Evolutionary conservation across 1,140 invertebrate species (phyloP), one percentile per base, ranked within the genome.

Genomic region (Vanessa atalanta): DNA sequence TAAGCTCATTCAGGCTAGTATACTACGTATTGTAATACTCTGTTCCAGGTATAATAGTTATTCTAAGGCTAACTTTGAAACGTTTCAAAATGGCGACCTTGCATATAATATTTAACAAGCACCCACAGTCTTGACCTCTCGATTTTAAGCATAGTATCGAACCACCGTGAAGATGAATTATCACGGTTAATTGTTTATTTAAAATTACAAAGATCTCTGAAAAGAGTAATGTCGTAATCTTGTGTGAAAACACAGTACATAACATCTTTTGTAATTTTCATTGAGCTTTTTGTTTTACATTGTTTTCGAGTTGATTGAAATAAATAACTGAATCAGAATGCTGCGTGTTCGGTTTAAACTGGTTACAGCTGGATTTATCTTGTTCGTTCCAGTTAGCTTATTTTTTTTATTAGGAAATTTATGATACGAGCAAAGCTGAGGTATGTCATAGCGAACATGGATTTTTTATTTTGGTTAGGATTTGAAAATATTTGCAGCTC

Each of bases 51-150:
- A 31, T 6, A 31, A 31, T 31, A 31, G 26, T 31, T 31, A 31
- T 31, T n/a, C 20, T 55, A 9, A 20, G n/a, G n/a, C 20, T 6
- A 20, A 55, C 6, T 67, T 53, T 53, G 51, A 26, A 26, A 51
- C 20, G 11, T 68, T 68, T 68, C 65, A 68, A 68, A 68, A 68
- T 68, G 31, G 23, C 65, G 51, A 68, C 65, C 65, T 68, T 15
- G 48, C 2, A 3, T 20, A 15, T 9, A 53, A 60, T 11, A 26
- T 4, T 60, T 20, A 60, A 60, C 55, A 23, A 60, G 55, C 55
- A 26, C 31, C 47, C 12, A 23, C 9, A 68, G 8, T 51, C 65
- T 47, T 55, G 65, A 55, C 65, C 65, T 55, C n/a, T 23, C 64
- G 23, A 65, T 47, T 57, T 55, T 67, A 2, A 55, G 15, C 20